Evolutionary conservation across 2,113 vertebrate species (phyloP).

Genomic region (Gadus macrocephalus): DNA sequence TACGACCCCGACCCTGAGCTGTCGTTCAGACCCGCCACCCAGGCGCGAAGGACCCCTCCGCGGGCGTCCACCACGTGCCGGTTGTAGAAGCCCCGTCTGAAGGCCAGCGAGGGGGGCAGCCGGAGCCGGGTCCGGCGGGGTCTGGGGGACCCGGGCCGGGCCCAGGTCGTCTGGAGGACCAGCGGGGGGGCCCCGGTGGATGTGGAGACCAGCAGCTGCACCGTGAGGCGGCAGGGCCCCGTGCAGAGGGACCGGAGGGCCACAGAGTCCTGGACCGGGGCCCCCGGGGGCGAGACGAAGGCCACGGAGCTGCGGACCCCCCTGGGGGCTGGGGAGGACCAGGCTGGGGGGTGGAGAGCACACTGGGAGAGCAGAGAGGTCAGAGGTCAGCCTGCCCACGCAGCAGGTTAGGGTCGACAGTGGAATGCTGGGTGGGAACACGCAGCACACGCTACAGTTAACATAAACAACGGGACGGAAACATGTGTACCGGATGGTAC

Average conservation of each 20-base stretch:
- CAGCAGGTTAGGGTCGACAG: no score
- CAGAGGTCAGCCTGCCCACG: no score
- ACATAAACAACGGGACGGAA: no score
- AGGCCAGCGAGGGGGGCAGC: conserved; percentile 80
- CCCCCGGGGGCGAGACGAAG: conserved; percentile 76
- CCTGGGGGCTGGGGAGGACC: conserved; percentile 56
- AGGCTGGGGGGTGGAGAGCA: not conserved
- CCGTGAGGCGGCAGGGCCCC: conserved; percentile 73
- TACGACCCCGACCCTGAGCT: conserved; percentile 53
- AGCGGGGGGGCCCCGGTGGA: conserved; percentile 70
- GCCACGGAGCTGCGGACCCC: conserved; percentile 72
- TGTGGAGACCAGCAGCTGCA: conserved; percentile 81
- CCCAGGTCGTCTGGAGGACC: conserved; percentile 84
- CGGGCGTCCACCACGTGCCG: conserved; percentile 69
- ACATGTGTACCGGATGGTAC: no score
- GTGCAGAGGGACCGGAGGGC: conserved; percentile 82
- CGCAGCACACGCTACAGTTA: no score
- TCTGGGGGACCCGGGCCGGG: conserved; percentile 58
- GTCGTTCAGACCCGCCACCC: conserved; percentile 68
- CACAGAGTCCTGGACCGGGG: conserved; percentile 70
- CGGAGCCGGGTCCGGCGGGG: conserved; percentile 73
- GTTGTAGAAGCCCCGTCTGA: conserved; percentile 76
- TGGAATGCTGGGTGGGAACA: no score
- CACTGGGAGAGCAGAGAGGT: no score
- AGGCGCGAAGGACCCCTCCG: conserved; percentile 78